These are phyloP conservation scores for Zootoca vivipara DNA, from an alignment of 2,113 vertebrate species.

Conservation along the genomic window DNA sequence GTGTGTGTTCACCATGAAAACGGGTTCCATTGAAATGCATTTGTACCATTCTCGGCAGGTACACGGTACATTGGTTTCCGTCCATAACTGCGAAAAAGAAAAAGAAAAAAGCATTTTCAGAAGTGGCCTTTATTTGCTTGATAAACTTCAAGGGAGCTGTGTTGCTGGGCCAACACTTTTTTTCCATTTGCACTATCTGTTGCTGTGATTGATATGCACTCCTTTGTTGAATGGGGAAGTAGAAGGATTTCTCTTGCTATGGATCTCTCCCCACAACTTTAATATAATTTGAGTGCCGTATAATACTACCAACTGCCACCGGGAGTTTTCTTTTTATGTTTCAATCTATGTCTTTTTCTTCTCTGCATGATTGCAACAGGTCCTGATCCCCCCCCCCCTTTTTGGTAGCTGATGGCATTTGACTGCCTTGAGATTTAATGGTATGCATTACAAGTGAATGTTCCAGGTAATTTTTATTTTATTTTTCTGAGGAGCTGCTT, in stretches of 20 bases:
- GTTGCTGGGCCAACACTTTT: conserved; percentile 7
- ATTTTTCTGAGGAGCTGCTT: conserved; percentile 18
- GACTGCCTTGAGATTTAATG: conserved; percentile 54
- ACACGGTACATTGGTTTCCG: neutral
- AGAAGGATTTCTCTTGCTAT: conserved; percentile 31
- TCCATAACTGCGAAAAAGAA: neutral
- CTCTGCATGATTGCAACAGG: conserved; percentile 40
- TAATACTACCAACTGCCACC: conserved; percentile 39
- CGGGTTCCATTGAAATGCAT: neutral
- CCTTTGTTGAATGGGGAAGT: conserved; percentile 40
- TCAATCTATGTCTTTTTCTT: neutral
- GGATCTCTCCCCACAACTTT: conserved; percentile 16
- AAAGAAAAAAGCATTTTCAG: neutral
- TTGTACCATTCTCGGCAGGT: neutral
- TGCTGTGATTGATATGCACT: conserved; percentile 51
- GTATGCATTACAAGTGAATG: conserved; percentile 2
- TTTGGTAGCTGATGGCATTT: conserved; percentile 31
- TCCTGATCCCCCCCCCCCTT: conserved; percentile 37
- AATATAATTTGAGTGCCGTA: conserved; percentile 22
- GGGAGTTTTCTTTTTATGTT: conserved; percentile 2
- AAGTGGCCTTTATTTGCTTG: neutral
- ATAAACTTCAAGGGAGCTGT: conserved; percentile 24
- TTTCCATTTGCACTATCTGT: conserved; percentile 39
- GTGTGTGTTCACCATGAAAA: neutral
- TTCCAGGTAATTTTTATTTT: conserved; percentile 18